Percentiles rank a stretch among this genome's conserved stretches.
Conservation (phyloP, 2,113 vertebrate species). For the Seriola rivoliana region DNA sequence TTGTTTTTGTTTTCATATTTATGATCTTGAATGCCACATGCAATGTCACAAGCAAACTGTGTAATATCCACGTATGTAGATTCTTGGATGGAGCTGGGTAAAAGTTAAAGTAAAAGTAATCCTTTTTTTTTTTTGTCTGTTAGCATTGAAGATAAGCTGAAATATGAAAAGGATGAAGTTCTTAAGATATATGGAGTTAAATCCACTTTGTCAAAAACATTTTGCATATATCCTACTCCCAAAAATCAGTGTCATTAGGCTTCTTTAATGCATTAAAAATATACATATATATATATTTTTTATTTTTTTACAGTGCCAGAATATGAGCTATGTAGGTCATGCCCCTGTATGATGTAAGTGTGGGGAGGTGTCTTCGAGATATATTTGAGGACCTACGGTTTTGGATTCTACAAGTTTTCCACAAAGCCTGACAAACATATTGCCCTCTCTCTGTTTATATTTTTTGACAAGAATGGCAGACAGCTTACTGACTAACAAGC, state of each 20-base stretch:
- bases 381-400: background rate
- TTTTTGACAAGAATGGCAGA: conserved; percentile 88
- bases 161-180: background rate
- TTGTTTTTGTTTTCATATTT: background rate
- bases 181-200: background rate
- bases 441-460: background rate
- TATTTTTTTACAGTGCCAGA: background rate
- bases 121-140: background rate
- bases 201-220: background rate
- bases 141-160: background rate
- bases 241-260: background rate
- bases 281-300: background rate
- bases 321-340: background rate
- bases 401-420: background rate
- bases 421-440: background rate
- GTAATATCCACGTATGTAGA: background rate
- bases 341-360: conserved; percentile 6
- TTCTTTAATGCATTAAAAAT: background rate
- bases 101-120: background rate
- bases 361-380: background rate
- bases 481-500: conserved; percentile 80
- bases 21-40: background rate
- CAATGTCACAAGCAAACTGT: background rate
- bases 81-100: background rate
- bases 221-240: background rate